Base-by-base conservation (phyloP, 2,113 vertebrate species). In the Orcinus orca region DNA sequence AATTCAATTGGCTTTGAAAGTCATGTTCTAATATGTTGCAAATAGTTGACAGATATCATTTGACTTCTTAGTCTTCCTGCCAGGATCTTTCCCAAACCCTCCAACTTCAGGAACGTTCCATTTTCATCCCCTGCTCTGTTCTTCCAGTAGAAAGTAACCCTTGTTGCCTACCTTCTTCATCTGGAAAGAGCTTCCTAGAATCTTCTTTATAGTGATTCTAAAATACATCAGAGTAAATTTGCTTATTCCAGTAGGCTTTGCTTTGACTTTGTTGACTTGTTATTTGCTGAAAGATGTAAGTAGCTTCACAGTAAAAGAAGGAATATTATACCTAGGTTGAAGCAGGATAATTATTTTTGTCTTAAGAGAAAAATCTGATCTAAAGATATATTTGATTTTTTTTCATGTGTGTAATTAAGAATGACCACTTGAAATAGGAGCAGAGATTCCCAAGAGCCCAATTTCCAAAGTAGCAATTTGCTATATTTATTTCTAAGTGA, bases 391-490 rank as follows among this genome's bases (percentile, higher is more conserved):
- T 96, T 95, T 95, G n/a, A 87, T 89, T 92, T 92, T 76, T 77
- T 73, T 76, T 79, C 31, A 31, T 96, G 55, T 93, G 38, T 94
- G 12, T 95, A 97, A 96, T 97, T 97, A 96, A 80, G 60, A 97
- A 97, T 95, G 90, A 77, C 94, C 95, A 96, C 92, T 94, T 97
- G 50, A 97, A 95, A 97, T 62, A 92, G 76, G 97, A 92, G 15
- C 50, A 33, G 60, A 95, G 74, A 96, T 95, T 58, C 77, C 50
- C 86, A 74, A 33, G 86, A 97, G 55, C 62, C 53, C 80, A 81
- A 41, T 94, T 97, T 98, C 85, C 87, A 86, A 98, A 96, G 95
- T 90, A 97, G 77, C 87, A 92, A 96, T 95, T 96, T 97, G 67
- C 90, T 79, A 94, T 95, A 93, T 93, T 83, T 97, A 94, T 96